Conservation (phyloP, 1,140 invertebrate genomes). For the Harlomillsia oculata region DNA sequence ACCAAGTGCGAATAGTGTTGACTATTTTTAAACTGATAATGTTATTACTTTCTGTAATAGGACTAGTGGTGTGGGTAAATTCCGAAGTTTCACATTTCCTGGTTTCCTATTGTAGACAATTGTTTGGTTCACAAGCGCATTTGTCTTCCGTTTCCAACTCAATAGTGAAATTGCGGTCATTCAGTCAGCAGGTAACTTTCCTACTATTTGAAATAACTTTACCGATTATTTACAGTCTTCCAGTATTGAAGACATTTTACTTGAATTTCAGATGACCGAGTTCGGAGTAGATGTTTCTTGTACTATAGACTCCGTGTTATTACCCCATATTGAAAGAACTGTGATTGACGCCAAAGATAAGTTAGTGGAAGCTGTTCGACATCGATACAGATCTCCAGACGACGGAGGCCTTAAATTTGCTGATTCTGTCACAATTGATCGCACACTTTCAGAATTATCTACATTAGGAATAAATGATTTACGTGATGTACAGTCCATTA, state of each 20-base stretch:
- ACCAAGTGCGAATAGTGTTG: background rate
- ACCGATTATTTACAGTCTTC: too few relatives aligned
- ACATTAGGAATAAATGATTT: constrained; percentile 47
- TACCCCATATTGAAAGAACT: constrained; percentile 52
- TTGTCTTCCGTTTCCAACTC: constrained; percentile 76
- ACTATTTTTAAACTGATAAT: background rate
- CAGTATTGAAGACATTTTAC: too few relatives aligned
- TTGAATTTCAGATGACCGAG: constrained; percentile 48
- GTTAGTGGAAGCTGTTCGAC: constrained; percentile 60
- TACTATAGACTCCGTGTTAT: constrained; percentile 67
- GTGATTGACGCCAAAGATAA: constrained; percentile 62
- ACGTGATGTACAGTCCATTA: constrained; percentile 45
- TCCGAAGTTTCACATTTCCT: constrained; percentile 72
- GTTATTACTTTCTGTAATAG: constrained; percentile 44
- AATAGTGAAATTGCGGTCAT: constrained; percentile 62
- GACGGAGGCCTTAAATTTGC: constrained; percentile 63
- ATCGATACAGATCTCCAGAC: constrained; percentile 50
- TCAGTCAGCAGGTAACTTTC: constrained; percentile 57
- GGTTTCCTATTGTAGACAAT: constrained; percentile 73
- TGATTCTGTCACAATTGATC: constrained; percentile 46
- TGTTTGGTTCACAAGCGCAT: constrained; percentile 81
- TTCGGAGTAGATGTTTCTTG: constrained; percentile 74
- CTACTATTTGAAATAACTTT: background rate
- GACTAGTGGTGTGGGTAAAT: constrained; percentile 82
- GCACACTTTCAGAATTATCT: constrained; percentile 50